Conservation (phyloP, 2,113 vertebrate species). For the Bubo scandiacus region DNA sequence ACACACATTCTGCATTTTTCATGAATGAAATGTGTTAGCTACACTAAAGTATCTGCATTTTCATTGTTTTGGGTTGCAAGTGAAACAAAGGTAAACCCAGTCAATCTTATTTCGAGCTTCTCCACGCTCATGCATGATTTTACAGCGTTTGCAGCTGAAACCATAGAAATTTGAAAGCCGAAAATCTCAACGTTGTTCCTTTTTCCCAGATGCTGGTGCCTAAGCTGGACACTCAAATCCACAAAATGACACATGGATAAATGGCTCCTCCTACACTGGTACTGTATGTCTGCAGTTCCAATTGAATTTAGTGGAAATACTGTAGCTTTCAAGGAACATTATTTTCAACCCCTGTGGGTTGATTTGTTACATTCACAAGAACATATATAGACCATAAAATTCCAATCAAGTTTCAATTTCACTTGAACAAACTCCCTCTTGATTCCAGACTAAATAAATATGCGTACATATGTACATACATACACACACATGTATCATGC, state of each 20-base stretch:
- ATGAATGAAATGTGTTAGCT: neutral
- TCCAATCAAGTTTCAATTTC: neutral
- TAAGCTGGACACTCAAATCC: neutral
- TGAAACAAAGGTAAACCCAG: neutral
- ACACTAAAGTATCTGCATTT: neutral
- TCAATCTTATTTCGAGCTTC: neutral
- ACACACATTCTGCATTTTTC: neutral
- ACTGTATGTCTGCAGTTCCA: neutral
- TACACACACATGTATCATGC: accelerated
- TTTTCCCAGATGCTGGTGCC: neutral
- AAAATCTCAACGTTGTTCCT: neutral
- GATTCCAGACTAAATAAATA: neutral
- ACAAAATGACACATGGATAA: neutral
- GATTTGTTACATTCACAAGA: neutral
- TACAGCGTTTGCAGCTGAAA: neutral
- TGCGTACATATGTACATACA: accelerated
- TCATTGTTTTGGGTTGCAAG: neutral
- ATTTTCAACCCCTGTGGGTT: neutral
- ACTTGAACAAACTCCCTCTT: neutral
- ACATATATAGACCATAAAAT: neutral
- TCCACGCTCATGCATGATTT: neutral
- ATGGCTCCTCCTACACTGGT: neutral
- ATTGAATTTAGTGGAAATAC: neutral
- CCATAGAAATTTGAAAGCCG: neutral
- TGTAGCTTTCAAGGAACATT: neutral